These are phyloP conservation scores for Pangasianodon gigas DNA, from an alignment of 2,113 vertebrate species.

Conservation along the genomic window DNA sequence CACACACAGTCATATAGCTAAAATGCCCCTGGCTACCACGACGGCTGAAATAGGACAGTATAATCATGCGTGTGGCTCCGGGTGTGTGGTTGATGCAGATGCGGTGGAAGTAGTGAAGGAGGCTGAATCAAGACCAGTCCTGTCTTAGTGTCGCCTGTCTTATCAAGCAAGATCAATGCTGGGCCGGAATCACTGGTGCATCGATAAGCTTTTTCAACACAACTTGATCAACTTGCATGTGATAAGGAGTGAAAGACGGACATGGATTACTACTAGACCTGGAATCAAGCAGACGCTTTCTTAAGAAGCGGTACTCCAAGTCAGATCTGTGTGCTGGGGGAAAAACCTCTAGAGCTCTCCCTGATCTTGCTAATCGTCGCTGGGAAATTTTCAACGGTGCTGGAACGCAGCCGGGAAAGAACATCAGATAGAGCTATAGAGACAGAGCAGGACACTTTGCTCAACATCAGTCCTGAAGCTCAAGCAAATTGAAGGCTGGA, in stretches of 20 bases:
- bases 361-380: conserved; percentile 42
- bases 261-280: conserved; percentile 25
- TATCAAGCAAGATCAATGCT: conserved; percentile 46
- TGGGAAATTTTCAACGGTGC: conserved; percentile 54
- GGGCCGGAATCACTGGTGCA: conserved; percentile 21
- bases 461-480: conserved; percentile 28
- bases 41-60: conserved; percentile 70
- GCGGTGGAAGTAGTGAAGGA: conserved; percentile 64
- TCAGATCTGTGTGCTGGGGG: conserved; percentile 28
- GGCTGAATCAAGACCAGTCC: conserved; percentile 63
- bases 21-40: conserved; percentile 47
- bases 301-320: conserved; percentile 52
- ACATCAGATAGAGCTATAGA: conserved; percentile 59
- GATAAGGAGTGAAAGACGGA: neutral
- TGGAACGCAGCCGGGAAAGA: conserved; percentile 53
- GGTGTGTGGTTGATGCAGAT: conserved; percentile 67
- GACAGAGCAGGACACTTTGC: conserved; percentile 60
- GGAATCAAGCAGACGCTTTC: conserved; percentile 16
- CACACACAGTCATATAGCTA: conserved; percentile 39
- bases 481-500: conserved; percentile 38
- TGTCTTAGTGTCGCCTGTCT: conserved; percentile 56
- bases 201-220: conserved; percentile 15
- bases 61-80: conserved; percentile 70
- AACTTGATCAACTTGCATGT: conserved; percentile 17
- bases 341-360: neutral